Conservation (phyloP, 2,888 invertebrate species). For the Netelia melanura region DNA sequence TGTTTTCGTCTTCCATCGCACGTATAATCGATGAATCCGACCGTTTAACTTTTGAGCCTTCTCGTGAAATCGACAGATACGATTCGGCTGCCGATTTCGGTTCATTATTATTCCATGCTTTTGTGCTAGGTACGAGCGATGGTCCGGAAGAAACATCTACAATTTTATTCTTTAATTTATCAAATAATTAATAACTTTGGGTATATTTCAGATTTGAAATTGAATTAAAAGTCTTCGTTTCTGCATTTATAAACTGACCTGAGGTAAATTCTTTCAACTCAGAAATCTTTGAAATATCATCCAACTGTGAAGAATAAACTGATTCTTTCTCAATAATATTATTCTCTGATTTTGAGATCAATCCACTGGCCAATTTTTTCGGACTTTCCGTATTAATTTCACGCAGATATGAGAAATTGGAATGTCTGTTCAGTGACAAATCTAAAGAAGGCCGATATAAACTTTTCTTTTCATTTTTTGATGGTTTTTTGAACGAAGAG, state of each 20-base stretch:
- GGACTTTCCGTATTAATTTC: neutral
- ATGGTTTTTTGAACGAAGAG: neutral
- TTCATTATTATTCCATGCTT: slow-evolving; percentile 9
- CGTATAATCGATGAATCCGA: slow-evolving; percentile 57
- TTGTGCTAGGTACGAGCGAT: neutral
- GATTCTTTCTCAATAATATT: neutral
- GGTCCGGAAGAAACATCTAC: no score
- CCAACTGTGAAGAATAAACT: neutral
- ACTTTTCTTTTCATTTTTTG: slow-evolving; percentile 7
- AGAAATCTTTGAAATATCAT: neutral
- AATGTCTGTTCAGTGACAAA: neutral
- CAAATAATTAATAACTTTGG: neutral
- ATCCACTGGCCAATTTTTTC: neutral
- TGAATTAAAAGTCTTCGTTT: neutral
- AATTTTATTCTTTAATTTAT: neutral
- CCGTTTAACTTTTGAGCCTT: neutral
- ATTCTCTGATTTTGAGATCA: neutral
- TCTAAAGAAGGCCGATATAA: neutral
- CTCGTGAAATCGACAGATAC: slow-evolving; percentile 18
- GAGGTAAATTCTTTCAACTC: neutral
- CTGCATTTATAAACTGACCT: slow-evolving; percentile 18
- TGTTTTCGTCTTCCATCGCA: slow-evolving; percentile 55
- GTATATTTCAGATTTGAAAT: neutral
- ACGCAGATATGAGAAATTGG: neutral
- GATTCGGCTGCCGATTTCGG: slow-evolving; percentile 38